Evolutionary conservation across 1,140 invertebrate species (phyloP).

Genomic region (Delia radicum): DNA sequence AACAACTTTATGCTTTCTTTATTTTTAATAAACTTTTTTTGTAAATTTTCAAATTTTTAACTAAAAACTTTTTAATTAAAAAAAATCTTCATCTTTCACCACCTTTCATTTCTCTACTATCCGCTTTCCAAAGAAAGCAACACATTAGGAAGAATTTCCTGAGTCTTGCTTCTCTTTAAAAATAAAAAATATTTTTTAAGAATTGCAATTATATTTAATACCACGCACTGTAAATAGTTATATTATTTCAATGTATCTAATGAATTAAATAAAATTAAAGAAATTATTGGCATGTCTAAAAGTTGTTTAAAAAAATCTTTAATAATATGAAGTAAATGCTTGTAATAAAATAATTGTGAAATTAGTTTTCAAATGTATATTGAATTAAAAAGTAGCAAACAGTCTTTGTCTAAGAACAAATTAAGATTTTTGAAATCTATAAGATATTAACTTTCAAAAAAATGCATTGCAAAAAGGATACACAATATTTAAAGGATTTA

Average conservation of each 20-base stretch:
- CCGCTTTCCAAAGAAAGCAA: too few relatives aligned
- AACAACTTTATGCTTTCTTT: too few relatives aligned
- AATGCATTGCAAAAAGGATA: not conserved
- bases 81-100: too few relatives aligned
- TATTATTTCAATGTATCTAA: not conserved
- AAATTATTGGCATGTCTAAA: conserved; percentile 18
- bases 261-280: conserved; percentile 14
- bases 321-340: not conserved
- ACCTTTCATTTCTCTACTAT: too few relatives aligned
- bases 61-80: too few relatives aligned
- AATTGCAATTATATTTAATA: too few relatives aligned
- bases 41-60: too few relatives aligned
- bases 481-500: not conserved
- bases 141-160: too few relatives aligned
- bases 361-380: conserved; percentile 5
- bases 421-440: not conserved
- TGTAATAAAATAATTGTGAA: conserved; percentile 9
- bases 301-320: conserved; percentile 24
- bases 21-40: too few relatives aligned
- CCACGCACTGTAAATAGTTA: not conserved
- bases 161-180: too few relatives aligned
- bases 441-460: not conserved
- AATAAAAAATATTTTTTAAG: too few relatives aligned
- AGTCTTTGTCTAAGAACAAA: not conserved
- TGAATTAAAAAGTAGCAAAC: not conserved